phyloP scores from a whole-genome alignment of 2,888 invertebrate species.

The Nemurella pictetii region DNA sequence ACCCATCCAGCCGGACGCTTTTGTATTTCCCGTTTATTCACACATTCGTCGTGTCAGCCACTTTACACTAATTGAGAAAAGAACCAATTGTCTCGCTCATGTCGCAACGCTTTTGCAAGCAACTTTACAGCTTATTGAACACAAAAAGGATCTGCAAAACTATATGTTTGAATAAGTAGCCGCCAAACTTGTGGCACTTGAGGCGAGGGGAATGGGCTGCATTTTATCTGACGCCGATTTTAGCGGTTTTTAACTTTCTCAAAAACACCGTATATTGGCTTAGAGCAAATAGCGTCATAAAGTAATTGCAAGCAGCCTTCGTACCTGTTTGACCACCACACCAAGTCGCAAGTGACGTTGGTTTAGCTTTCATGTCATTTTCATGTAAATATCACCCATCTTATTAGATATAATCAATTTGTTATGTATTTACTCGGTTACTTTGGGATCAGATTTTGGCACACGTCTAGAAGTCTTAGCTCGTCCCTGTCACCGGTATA shows the following conservation, averaged over 20 bases:
- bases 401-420: neutral
- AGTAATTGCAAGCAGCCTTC: neutral
- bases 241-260: neutral
- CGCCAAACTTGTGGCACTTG: neutral
- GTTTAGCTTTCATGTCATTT: neutral
- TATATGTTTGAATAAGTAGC: neutral
- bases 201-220: too few species aligned
- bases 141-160: neutral
- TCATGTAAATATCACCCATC: neutral
- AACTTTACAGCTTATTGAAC: neutral
- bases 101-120: neutral
- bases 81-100: neutral
- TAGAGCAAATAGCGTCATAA: neutral
- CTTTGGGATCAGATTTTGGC: neutral
- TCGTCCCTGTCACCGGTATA: too few species aligned
- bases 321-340: neutral
- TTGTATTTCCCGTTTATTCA: neutral
- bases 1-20: neutral
- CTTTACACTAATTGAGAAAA: neutral
- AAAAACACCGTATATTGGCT: neutral
- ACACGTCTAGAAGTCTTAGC: too few species aligned
- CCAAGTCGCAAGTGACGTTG: neutral
- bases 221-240: neutral
- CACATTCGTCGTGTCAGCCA: neutral
- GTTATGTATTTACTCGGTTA: neutral